Conservation (phyloP, 2,113 vertebrate genomes). For the Neofelis nebulosa region DNA sequence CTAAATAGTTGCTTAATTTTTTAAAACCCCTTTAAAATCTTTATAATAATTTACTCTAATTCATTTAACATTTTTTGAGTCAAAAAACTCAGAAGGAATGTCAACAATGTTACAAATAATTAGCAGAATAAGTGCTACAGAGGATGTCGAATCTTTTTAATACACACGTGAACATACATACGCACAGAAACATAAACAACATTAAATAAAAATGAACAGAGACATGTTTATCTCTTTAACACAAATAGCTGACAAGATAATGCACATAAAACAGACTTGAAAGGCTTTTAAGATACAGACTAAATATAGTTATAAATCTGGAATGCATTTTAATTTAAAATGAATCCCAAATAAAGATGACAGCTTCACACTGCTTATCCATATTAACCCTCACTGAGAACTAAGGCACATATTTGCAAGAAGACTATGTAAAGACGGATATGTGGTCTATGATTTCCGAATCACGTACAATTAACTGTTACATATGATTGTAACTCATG, state of each 20-base stretch:
- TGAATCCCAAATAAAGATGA: neutral
- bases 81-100: neutral
- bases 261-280: conserved; percentile 54
- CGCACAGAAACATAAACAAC: conserved; percentile 51
- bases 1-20: neutral
- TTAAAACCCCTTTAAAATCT: neutral
- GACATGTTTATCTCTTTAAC: conserved; percentile 59
- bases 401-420: conserved; percentile 57
- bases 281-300: conserved; percentile 52
- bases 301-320: conserved; percentile 25
- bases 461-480: neutral
- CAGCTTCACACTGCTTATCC: neutral
- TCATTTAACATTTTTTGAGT: neutral
- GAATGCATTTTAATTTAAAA: conserved; percentile 55
- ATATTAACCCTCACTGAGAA: neutral
- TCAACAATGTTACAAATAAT: conserved; percentile 58
- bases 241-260: conserved; percentile 61
- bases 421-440: neutral
- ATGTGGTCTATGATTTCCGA: neutral
- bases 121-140: conserved; percentile 53
- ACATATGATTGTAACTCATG: neutral
- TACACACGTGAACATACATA: conserved; percentile 65
- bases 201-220: conserved; percentile 72
- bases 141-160: conserved; percentile 70
- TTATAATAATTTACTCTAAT: neutral